Base-by-base conservation (phyloP, 1,140 invertebrate species). In the Cherax quadricarinatus region DNA sequence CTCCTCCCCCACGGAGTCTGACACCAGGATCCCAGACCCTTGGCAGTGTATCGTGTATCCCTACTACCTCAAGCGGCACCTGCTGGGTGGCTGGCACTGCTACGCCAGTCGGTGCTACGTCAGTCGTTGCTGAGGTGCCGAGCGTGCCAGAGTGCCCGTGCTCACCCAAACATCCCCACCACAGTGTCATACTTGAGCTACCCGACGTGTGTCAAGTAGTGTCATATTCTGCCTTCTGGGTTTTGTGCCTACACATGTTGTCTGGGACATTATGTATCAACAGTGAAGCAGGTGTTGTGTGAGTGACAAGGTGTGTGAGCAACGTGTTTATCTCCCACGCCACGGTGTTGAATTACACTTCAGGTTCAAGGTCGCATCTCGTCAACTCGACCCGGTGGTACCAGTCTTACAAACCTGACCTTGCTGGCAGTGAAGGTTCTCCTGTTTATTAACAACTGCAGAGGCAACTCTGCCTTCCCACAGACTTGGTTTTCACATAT, bases 41-140 rank as follows among this genome's bases (percentile, higher is more conserved):
- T 82, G 88, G 88, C 49, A 79, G 88, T 83, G 80, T 89, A 89
- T 89, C 48, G 80, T 60, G 80, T 89, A 73, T 89, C 88, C 70
- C 60, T 10, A 24, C 60, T 51, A 75, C 88, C 88, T 83, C 80
- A 73, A 30, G 88, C 79, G 57, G 80, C 88, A 89, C 88, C 88
- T 89, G 88, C 88, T 57, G 49, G 30, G 78, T 30, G 4, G 66
- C 57, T 84, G 78, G 24, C 49, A 62, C 62, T 83, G 81, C 81
- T 83, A 30, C 82, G 53, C 49, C n/a, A 41, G 70, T 53, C 57
- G 70, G 21, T 78, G 86, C 57, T 51, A n/a, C 86, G n/a, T 16
- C 70, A 53, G 49, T 79, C 86, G n/a, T 75, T 75, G 70, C 24
- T 30, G 70, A 30, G 70, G 70, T 75, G n/a, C 70, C 70, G 70